Base-by-base conservation (phyloP, 2,888 invertebrate species). In the Brachyopa scutellaris region DNA sequence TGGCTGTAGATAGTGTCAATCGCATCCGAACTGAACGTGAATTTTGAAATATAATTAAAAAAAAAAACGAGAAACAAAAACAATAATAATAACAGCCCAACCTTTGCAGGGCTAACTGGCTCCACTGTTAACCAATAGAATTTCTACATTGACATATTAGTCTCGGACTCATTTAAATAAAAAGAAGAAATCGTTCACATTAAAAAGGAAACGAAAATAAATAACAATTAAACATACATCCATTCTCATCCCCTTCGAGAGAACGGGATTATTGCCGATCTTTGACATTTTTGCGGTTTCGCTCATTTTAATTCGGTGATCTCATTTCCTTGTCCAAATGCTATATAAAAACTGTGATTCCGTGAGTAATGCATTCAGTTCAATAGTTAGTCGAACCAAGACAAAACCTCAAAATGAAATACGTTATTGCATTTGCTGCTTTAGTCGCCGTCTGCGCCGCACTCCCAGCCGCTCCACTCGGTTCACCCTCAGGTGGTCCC, bases 371-470 rank as follows among this genome's bases (percentile, higher is more conserved):
- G 21, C 61, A 72, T 66, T 77, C 61, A 66, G 70, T 82, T 72
- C 31, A 55, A 55, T 9, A 47, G 38, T 42, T 40, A 29, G 11
- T 21, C 36, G 45, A 69, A 36, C 67, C 38, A 2, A 7, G 17
- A 17, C 15, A 36, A 38, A 49, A 31, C 23, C 47, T 80, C 84
- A 87, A 88, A 85, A 89, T 90, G 88, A 87, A 89, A 87, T 88
- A 87, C 86, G 84, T 87, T 78, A 85, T 88, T 84, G 87, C 88
- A 51, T 86, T 89, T 77, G 88, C 86, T 86, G 88, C 87, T 42
- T 85, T 87, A 55, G 79, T 88, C 73, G 88, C 87, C 55, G 85
- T 87, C 7, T 76, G 70, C 70, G 87, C 86, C 13, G 87, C 87
- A 64, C 86, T 86, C 23, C 86, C 87, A n/a, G n/a, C n/a, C n/a